Evolutionary conservation across 2,888 invertebrate genomes (phyloP).

Genomic region (Oxycera nigricornis): DNA sequence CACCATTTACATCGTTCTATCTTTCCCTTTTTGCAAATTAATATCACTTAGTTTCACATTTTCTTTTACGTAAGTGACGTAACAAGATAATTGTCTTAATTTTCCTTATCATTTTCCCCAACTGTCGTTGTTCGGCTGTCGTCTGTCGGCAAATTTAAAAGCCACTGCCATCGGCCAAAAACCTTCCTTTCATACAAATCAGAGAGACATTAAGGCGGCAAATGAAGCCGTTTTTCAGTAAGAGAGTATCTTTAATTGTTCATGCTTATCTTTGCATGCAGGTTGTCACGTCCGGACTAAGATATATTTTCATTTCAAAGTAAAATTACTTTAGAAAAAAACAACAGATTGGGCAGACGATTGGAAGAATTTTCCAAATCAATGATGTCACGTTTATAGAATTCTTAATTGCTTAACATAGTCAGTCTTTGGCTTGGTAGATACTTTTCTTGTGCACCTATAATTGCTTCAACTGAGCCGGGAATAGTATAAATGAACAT

Average conservation of each 20-base stretch:
- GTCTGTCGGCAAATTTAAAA: not conserved
- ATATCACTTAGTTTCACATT: conserved; percentile 26
- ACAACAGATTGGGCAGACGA: no score
- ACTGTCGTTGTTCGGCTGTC: no score
- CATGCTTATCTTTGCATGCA: conserved; percentile 34
- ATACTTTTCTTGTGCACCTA: no score
- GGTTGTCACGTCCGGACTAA: not conserved
- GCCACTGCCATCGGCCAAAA: not conserved
- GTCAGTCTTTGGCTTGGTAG: not conserved
- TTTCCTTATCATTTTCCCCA: not conserved
- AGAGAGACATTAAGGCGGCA: not conserved
- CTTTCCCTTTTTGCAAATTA: conserved; percentile 10
- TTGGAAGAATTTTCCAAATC: no score
- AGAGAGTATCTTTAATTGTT: no score
- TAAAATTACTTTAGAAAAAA: no score
- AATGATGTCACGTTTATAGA: conserved; percentile 30
- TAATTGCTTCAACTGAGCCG: no score
- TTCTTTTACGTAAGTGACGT: conserved; percentile 3
- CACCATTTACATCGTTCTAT: no score
- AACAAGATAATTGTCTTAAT: conserved; percentile 30
- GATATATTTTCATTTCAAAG: no score
- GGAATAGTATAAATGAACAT: not conserved
- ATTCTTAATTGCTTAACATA: conserved; percentile 22
- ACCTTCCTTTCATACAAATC: not conserved
- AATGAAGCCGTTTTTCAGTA: not conserved